phyloP scores from a whole-genome alignment of 2,113 vertebrate species.

The Brachyhypopomus gauderio region DNA sequence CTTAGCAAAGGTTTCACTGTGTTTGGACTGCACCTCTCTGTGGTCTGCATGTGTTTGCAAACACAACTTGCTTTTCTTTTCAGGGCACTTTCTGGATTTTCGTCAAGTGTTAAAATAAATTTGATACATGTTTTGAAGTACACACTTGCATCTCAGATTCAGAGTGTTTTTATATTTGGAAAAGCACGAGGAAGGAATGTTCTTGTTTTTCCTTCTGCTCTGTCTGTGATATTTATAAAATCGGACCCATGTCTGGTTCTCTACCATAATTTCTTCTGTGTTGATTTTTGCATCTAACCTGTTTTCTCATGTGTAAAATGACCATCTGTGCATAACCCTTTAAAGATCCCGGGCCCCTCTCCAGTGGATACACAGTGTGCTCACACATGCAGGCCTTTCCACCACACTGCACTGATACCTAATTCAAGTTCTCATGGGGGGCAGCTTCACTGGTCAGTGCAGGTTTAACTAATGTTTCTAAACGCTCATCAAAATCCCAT shows the following conservation, averaged over 20 bases:
- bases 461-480: slow-evolving; percentile 14
- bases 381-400: slow-evolving; percentile 7
- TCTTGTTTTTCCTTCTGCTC: slow-evolving; percentile 60
- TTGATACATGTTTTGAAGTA: slow-evolving; percentile 54
- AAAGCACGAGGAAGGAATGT: slow-evolving; percentile 67
- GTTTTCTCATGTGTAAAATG: slow-evolving; percentile 61
- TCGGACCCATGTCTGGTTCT: slow-evolving; percentile 62
- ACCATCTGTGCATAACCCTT: slow-evolving; percentile 58
- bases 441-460: not conserved
- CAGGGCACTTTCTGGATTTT: not conserved
- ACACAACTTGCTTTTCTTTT: slow-evolving; percentile 13
- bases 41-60: not conserved
- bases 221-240: slow-evolving; percentile 71
- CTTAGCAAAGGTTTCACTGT: not conserved
- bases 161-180: slow-evolving; percentile 67
- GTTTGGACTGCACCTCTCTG: slow-evolving; percentile 35
- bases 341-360: slow-evolving; percentile 45
- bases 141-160: slow-evolving; percentile 55
- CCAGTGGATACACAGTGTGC: slow-evolving; percentile 30
- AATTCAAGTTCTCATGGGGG: slow-evolving; percentile 13
- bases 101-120: slow-evolving; percentile 21
- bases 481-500: not conserved
- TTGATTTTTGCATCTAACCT: slow-evolving; percentile 63
- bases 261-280: slow-evolving; percentile 60
- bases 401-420: slow-evolving; percentile 32